Base-by-base conservation (phyloP, 2,797 vertebrate species). In the Trachops cirrhosus region DNA sequence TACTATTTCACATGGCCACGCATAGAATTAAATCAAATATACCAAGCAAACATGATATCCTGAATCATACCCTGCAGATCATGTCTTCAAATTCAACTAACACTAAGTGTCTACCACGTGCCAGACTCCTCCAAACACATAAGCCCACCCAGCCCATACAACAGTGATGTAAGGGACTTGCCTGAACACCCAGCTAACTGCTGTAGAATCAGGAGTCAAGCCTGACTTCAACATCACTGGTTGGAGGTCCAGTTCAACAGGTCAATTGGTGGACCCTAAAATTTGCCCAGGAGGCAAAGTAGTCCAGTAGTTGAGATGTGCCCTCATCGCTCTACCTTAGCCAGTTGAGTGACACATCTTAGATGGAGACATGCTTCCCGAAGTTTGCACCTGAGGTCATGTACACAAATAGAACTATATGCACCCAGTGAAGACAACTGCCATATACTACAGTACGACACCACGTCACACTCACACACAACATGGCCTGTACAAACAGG, bases 11-110 rank as follows among this genome's bases (percentile, higher is more conserved):
- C 4, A 22, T 67, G 29, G 24, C 3, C 32, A 41, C 37, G 67
- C 37, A 46, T 0, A 82, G 64, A 34, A 52, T 77, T 67, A 89
- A 89, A 37, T 70, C 57, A 70, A 86, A 86, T 46, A 67, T 6
- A 50, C 6, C 9, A 86, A 93, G 54, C 54, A 91, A 79, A 29
- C 1, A 32, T 11, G 22, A 64, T 26, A 39, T 44, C 78, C 59
- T 77, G 52, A 82, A 84, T 50, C 29, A 19, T 12, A 4, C 77
- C 68, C 52, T n/a, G 29, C 24, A 80, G 48, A 64, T 44, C 5
- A 1, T 7, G n/a, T 54, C 41, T 90, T 92, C 57, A 64, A 78
- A 90, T 83, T 77, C 80, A 86, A 44, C 48, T 44, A 67, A 78
- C 21, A 34, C 18, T 21, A 85, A 24, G 50, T 6, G 8, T 18